Evolutionary conservation across 2,888 invertebrate genomes (phyloP).

Genomic region (Nomada flava): DNA sequence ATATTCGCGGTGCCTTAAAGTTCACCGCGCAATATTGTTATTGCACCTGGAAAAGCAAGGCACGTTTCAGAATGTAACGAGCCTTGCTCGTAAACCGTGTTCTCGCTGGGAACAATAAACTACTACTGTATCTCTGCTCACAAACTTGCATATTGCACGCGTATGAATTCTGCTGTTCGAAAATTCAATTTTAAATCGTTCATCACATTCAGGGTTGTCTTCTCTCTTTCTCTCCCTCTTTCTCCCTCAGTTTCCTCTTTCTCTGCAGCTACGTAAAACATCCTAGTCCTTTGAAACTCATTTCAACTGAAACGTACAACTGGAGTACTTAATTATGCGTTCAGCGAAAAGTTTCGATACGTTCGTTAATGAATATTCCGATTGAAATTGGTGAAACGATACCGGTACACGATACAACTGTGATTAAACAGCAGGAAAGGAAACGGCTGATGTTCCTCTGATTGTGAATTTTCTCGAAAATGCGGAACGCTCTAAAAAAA

Average conservation of each 20-base stretch:
- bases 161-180: slow-evolving; percentile 3
- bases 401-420: neutral
- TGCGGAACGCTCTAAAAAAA: neutral
- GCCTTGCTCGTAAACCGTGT: slow-evolving; percentile 13
- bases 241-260: neutral
- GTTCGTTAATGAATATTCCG: slow-evolving; percentile 28
- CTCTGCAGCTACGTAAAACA: neutral
- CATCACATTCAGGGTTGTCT: neutral
- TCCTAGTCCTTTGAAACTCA: slow-evolving; percentile 33
- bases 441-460: neutral
- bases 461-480: slow-evolving; percentile 23
- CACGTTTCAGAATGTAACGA: neutral
- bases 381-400: slow-evolving; percentile 14
- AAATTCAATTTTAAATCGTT: slow-evolving; percentile 37
- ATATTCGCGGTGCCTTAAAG: neutral
- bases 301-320: slow-evolving; percentile 14
- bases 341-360: slow-evolving; percentile 28
- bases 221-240: neutral
- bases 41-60: neutral
- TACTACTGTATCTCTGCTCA: slow-evolving; percentile 9
- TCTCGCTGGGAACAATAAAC: slow-evolving; percentile 11
- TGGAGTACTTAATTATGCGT: slow-evolving; percentile 16
- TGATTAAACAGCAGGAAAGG: neutral
- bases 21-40: slow-evolving; percentile 7
- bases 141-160: slow-evolving; percentile 21